Base-by-base conservation (phyloP, 2,113 vertebrate genomes). In the Blennius ocellaris region DNA sequence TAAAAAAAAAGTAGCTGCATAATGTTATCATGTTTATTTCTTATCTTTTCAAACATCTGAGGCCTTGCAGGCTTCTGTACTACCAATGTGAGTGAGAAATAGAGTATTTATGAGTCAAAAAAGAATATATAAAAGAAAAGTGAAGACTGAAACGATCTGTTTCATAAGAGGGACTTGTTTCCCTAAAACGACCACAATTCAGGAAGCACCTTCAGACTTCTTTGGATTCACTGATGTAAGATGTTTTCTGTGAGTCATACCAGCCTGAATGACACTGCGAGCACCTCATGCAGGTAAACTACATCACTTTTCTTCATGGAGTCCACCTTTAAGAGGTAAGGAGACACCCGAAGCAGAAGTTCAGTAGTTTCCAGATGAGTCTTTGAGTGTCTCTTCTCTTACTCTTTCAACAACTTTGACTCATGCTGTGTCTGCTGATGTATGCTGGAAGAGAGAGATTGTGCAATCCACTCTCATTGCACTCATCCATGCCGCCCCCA, bases 401-500 rank as follows among this genome's bases (percentile, higher is more conserved):
- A 66, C 53, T 57, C 39, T 75, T 69, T 71, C 11, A 69, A 58
- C 14, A 58, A 53, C 16, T 69, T 74, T 87, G 77, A 83, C 61
- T 87, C 78, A 80, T 73, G 37, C 52, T 14, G 60, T 73, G 38
- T 73, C 72, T 43, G 12, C 56, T 64, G 11, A 30, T 30, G 45
- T 12, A 6, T 6, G 6, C 6, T 11, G 51, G 1, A 14, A 16
- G 30, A 39, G 48, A 50, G 6, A 17, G 71, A 63, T 85, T 90
- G 78, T 55, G 83, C 58, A 92, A 89, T 66, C 56, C 57, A 11
- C 68, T 75, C 53, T 54, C 7, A 51, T 61, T n/a, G 1, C 49
- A 76, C 40, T 54, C 15, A 14, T 67, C 48, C 15, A 53, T 10
- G 38, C 73, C 39, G n/a, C 82, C 84, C 66, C 55, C 39, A 8